Percentiles rank a stretch among this genome's conserved stretches.
phyloP scores from a whole-genome alignment of 2,888 invertebrate genomes.

The Orchestes rusci region DNA sequence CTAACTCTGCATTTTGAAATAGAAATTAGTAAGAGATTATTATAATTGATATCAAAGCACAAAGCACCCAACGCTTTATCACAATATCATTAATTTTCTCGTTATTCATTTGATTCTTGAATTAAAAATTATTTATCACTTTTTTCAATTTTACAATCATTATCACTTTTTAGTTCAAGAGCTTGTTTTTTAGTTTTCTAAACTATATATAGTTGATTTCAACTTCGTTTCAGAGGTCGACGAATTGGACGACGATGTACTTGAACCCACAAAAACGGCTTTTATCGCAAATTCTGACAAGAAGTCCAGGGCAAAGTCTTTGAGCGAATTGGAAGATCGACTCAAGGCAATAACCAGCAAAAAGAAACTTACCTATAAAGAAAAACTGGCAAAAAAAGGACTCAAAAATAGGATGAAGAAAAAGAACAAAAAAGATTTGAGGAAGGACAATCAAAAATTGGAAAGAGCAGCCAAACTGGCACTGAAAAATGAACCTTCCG shows the following conservation, averaged over 20 bases:
- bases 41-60: no score
- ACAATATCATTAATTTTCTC: no score
- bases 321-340: conserved; percentile 58
- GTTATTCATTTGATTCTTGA: no score
- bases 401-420: conserved; percentile 61
- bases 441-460: conserved; percentile 44
- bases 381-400: conserved; percentile 59
- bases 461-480: conserved; percentile 37
- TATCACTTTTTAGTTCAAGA: neutral
- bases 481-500: conserved; percentile 17
- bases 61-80: no score
- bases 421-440: conserved; percentile 55
- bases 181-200: no score
- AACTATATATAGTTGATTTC: no score
- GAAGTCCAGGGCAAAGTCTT: conserved; percentile 51
- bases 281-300: conserved; percentile 30
- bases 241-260: conserved; percentile 40
- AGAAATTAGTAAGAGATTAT: no score
- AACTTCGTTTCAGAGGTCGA: conserved; percentile 30
- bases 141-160: conserved; percentile 1
- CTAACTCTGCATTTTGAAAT: no score
- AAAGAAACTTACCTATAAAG: conserved; percentile 56
- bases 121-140: neutral
- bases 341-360: conserved; percentile 56
- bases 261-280: conserved; percentile 21